Evolutionary conservation across 2,113 vertebrate genomes (phyloP).

Genomic region (Oenanthe melanoleuca): DNA sequence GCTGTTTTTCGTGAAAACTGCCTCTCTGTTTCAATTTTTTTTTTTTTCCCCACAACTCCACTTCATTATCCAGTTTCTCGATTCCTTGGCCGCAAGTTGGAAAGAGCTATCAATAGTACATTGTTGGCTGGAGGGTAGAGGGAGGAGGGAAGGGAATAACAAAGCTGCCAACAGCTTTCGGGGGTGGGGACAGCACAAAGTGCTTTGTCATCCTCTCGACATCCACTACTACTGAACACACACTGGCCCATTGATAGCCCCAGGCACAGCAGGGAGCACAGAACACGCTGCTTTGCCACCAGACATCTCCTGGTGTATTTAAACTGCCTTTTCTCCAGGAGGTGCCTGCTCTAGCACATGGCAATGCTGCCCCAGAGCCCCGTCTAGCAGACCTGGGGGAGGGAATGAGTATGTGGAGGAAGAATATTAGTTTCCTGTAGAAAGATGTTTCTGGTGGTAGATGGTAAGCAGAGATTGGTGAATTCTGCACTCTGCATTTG

Average conservation of each 20-base stretch:
- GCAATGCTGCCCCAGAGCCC: not conserved
- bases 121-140: constrained; percentile 34
- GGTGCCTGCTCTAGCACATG: not conserved
- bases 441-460: not conserved
- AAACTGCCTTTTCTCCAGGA: not conserved
- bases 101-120: constrained; percentile 49
- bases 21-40: not conserved
- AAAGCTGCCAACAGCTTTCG: constrained; percentile 52
- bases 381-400: fast-evolving
- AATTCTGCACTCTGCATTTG: not conserved
- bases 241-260: constrained; percentile 47
- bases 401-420: not conserved
- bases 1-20: constrained; percentile 20
- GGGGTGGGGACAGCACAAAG: constrained; percentile 23
- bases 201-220: constrained; percentile 43
- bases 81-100: not conserved
- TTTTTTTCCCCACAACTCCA: not conserved
- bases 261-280: not conserved
- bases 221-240: constrained; percentile 34
- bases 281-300: not conserved
- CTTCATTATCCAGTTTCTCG: constrained; percentile 48
- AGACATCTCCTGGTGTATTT: not conserved
- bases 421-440: not conserved
- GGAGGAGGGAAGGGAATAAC: constrained; percentile 49
- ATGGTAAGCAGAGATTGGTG: not conserved